Evolutionary conservation across 2,113 vertebrate species (phyloP).

Genomic region (Caracal caracal): DNA sequence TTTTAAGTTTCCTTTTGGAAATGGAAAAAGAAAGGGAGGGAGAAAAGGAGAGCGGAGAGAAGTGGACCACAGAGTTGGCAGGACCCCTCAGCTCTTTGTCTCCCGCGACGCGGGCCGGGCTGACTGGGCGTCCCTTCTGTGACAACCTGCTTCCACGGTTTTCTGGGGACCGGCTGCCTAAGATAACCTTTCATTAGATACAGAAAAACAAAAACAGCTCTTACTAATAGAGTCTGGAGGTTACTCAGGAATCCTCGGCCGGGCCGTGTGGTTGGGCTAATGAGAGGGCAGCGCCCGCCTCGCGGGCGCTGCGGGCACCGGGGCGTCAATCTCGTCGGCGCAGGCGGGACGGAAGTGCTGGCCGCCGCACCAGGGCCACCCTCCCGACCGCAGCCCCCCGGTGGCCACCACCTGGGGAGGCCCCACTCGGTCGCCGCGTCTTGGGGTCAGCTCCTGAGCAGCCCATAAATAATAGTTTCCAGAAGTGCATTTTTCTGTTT

Average conservation of each 20-base stretch:
- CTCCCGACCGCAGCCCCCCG: not conserved
- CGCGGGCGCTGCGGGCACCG: not conserved
- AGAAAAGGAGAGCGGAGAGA: fast-evolving
- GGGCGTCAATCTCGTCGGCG: not conserved
- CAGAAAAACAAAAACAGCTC: not conserved
- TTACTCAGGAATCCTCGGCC: not conserved
- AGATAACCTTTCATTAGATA: not conserved
- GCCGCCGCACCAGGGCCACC: not conserved
- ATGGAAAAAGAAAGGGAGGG: not conserved
- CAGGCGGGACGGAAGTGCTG: not conserved
- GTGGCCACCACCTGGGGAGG: not conserved
- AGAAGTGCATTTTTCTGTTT: slow-evolving; percentile 29
- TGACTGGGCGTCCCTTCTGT: fast-evolving
- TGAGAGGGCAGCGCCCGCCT: not conserved
- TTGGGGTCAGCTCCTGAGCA: not conserved
- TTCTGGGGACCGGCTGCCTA: not conserved
- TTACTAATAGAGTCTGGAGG: not conserved
- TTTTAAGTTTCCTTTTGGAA: not conserved
- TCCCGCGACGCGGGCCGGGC: fast-evolving
- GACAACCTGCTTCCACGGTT: fast-evolving
- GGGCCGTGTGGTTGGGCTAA: fast-evolving
- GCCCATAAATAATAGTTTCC: slow-evolving; percentile 32
- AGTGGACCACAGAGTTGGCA: fast-evolving
- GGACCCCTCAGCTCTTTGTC: fast-evolving
- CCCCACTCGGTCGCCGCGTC: not conserved